Evolutionary conservation across 2,797 vertebrate genomes (phyloP).

Genomic region (Gymnocypris eckloni): DNA sequence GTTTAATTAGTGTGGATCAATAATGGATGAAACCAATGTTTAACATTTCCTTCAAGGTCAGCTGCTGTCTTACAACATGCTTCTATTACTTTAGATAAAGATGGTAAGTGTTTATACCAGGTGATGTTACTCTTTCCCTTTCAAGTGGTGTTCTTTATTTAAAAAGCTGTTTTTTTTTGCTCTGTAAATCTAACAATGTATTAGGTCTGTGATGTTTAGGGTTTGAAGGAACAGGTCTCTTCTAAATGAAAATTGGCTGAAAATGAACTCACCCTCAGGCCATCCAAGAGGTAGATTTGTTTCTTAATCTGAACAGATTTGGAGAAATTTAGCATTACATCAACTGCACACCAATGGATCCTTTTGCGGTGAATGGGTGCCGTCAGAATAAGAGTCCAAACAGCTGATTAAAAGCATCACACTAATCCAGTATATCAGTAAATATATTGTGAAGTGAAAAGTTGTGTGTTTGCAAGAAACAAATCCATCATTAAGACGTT

Average conservation of each 20-base stretch:
- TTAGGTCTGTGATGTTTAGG: not conserved
- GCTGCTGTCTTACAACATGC: not conserved
- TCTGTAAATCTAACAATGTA: not conserved
- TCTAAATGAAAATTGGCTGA: not conserved
- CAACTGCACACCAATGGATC: not conserved
- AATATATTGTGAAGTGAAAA: not conserved
- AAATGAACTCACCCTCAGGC: not conserved
- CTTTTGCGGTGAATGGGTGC: not conserved
- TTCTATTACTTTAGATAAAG: not conserved
- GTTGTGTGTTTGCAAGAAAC: no score
- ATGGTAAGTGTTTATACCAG: not conserved
- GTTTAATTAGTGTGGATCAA: not conserved
- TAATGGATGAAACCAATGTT: not conserved
- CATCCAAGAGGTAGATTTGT: not conserved
- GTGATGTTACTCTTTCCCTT: not conserved
- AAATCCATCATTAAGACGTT: no score
- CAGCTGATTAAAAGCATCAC: not conserved
- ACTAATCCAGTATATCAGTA: not conserved
- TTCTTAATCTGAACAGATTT: not conserved
- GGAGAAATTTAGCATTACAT: not conserved
- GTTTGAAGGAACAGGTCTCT: not conserved
- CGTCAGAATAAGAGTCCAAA: not conserved
- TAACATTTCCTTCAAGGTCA: conserved; percentile 2
- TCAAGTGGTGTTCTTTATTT: not conserved
- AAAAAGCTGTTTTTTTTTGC: not conserved